Evolutionary conservation across 2,113 vertebrate genomes (phyloP).

Genomic region (Prietella phreatophila): DNA sequence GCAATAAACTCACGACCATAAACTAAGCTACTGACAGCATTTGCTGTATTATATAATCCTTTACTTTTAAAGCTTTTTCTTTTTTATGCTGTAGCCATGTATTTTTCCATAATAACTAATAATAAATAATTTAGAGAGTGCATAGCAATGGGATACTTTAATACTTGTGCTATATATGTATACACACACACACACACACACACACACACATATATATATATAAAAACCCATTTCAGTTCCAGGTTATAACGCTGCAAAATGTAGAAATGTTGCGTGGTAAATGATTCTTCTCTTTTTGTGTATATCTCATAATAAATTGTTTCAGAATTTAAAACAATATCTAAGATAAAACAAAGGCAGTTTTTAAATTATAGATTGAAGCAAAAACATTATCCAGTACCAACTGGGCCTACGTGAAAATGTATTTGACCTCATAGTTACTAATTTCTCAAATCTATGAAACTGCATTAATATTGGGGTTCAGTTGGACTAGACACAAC

Average conservation of each 20-base stretch:
- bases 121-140: background rate
- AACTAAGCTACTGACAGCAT: background rate
- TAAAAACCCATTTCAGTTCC: background rate
- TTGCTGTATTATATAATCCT: background rate
- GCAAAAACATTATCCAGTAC: no score
- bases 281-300: background rate
- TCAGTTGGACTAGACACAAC: no score
- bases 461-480: no score
- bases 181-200: no score
- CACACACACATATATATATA: no score
- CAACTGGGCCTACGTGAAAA: no score
- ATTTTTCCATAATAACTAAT: background rate
- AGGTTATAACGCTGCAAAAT: background rate
- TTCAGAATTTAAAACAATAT: no score
- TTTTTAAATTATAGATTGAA: no score
- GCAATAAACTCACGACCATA: background rate
- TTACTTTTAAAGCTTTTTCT: background rate
- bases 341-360: no score
- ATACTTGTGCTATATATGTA: background rate
- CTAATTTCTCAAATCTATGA: no score
- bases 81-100: background rate
- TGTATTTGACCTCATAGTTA: no score
- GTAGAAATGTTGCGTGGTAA: background rate
- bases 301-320: no score
- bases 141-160: background rate